Percentiles rank a stretch among this genome's conserved stretches.
These are phyloP conservation scores for Notarius lentiginosus DNA, from an alignment of 2,113 vertebrate species.

Conservation along the genomic window DNA sequence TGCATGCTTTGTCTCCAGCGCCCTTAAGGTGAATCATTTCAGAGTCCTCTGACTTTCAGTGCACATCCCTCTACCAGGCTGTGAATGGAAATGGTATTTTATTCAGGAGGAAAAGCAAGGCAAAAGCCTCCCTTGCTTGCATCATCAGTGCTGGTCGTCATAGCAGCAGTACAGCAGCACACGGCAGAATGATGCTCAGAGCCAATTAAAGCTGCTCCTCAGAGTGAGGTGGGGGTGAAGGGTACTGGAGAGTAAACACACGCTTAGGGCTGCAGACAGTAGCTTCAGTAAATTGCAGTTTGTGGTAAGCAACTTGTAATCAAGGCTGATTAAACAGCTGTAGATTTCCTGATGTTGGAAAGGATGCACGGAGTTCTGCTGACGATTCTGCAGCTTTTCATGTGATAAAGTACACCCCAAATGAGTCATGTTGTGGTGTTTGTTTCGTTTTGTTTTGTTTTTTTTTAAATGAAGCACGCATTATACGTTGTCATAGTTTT, in stretches of 20 bases:
- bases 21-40: neutral
- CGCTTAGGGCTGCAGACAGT: neutral
- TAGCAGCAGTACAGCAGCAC: slow-evolving; percentile 58
- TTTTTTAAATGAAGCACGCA: neutral
- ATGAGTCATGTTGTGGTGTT: neutral
- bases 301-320: slow-evolving; percentile 54
- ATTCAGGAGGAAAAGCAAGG: slow-evolving; percentile 29
- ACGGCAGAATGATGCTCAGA: slow-evolving; percentile 55
- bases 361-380: neutral
- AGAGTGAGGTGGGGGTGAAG: slow-evolving; percentile 39
- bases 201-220: slow-evolving; percentile 67
- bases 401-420: neutral
- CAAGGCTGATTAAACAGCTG: slow-evolving; percentile 52
- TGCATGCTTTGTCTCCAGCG: no score
- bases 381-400: neutral
- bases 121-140: slow-evolving; percentile 45
- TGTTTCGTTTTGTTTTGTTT: neutral
- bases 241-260: slow-evolving; percentile 28
- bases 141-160: slow-evolving; percentile 61
- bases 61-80: slow-evolving; percentile 10
- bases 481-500: neutral
- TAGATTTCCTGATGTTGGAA: slow-evolving; percentile 13
- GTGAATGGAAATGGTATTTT: slow-evolving; percentile 46
- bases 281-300: slow-evolving; percentile 41
- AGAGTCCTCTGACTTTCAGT: neutral